Percentiles rank a stretch among this genome's conserved stretches.
Evolutionary conservation across 2,797 vertebrate genomes (phyloP).

Genomic region (Chloroceryle inda): DNA sequence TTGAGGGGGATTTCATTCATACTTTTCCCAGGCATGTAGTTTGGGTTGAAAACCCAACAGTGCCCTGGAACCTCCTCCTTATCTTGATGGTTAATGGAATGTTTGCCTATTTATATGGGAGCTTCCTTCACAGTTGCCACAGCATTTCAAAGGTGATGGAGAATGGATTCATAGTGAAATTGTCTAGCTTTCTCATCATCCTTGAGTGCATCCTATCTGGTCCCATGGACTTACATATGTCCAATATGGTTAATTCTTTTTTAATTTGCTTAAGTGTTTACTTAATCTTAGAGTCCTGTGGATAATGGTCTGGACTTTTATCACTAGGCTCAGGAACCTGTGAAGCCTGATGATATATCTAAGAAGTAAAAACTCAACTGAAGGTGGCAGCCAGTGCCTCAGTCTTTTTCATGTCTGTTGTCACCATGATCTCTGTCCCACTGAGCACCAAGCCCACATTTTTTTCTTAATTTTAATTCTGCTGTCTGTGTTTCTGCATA

Average conservation of each 20-base stretch:
- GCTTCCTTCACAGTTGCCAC: not conserved
- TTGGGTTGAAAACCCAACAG: not conserved
- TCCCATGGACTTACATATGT: not conserved
- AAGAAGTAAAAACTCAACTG: not conserved
- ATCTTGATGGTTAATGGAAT: not conserved
- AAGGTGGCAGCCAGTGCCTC: not conserved
- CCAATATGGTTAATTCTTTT: not conserved
- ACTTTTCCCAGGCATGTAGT: not conserved
- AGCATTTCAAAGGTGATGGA: not conserved
- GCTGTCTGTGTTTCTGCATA: not conserved
- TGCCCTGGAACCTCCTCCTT: not conserved
- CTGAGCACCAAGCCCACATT: not conserved
- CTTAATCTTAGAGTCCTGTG: not conserved
- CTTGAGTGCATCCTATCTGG: not conserved
- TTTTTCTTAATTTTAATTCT: not conserved
- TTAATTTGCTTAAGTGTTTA: not conserved
- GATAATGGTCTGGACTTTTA: not conserved
- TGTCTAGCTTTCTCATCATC: not conserved
- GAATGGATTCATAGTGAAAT: not conserved
- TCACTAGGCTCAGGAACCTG: not conserved
- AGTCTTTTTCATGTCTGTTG: not conserved
- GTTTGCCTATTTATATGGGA: not conserved
- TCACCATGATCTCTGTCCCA: not conserved
- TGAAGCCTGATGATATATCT: not conserved
- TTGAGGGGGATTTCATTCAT: not conserved